Base-by-base conservation (phyloP, 2,888 invertebrate genomes). In the Pyrocoelia pectoralis region DNA sequence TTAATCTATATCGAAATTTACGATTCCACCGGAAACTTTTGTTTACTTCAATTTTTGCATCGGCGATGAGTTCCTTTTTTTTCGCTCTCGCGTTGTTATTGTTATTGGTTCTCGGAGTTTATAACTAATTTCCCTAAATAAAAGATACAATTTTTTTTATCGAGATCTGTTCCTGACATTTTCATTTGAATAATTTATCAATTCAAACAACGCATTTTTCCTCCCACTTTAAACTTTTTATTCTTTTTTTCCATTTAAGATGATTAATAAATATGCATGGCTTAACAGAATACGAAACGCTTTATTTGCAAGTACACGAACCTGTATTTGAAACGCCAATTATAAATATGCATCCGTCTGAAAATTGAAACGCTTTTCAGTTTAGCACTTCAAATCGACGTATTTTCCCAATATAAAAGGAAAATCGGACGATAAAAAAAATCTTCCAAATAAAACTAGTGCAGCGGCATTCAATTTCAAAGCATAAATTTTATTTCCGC, bases 321-420 rank as follows among this genome's bases (percentile, higher is more conserved):
- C 6, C 15, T 12, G 14, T 29, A 51, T 51, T 29, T 15, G 33
- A 29, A 38, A 52, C 38, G 14, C 4, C 52, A 52, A 38, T 52
- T 52, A 52, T 52, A 52, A 52, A 52, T 52, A 52, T 52, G 33
- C 52, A 52, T 33, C 17, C 52, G 17, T 14, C 52, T 14, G 52
- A 38, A 52, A 33, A 52, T 52, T 38, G 19, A 52, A 52, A 17
- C 38, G 38, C n/a, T 33, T 52, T 17, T 13, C 24, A 14, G 41
- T 43, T 43, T 43, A 8, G 41, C 41, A 15, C 15, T 19, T 17
- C 3, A 15, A 46, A 46, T 17, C 12, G 49, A 49, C 18, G 49
- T 12, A 15, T 49, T 49, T 49, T 49, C 5, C 2, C 9, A 49
- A 24, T 8, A 51, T 33, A 51, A 51, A 51, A 40, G 15, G 38